A percentile compares a stretch with the other conserved stretches of the same genome.
These are phyloP conservation scores for Elaphurus davidianus DNA, from an alignment of 2,113 vertebrate species.

Conservation along the genomic window DNA sequence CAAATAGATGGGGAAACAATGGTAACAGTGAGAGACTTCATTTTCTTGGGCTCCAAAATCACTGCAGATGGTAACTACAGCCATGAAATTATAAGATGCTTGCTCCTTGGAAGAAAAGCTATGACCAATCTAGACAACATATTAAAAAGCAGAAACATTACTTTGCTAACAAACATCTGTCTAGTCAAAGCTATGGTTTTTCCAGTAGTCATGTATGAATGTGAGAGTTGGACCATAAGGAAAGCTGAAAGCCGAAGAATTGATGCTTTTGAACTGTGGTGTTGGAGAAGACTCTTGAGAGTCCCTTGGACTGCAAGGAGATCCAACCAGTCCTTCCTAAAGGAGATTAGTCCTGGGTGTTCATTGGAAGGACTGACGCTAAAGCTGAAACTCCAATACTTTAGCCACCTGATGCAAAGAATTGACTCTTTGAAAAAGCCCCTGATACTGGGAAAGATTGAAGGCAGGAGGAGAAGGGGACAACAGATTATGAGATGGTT, in stretches of 20 bases:
- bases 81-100: neutral
- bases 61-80: neutral
- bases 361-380: neutral
- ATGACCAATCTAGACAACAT: neutral
- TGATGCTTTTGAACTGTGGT: neutral
- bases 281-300: neutral
- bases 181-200: neutral
- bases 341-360: neutral
- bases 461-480: neutral
- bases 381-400: neutral
- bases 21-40: neutral
- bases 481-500: neutral
- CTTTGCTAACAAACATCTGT: neutral
- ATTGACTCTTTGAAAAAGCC: neutral
- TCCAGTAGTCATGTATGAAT: neutral
- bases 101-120: neutral
- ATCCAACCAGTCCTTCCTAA: neutral
- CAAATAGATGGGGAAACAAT: neutral
- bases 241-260: neutral
- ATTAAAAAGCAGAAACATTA: neutral
- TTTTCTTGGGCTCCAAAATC: neutral
- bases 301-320: neutral
- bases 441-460: neutral
- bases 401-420: neutral
- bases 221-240: neutral